These are phyloP conservation scores for Oryctes rhinoceros DNA, from an alignment of 1,140 invertebrate species.

Conservation along the genomic window DNA sequence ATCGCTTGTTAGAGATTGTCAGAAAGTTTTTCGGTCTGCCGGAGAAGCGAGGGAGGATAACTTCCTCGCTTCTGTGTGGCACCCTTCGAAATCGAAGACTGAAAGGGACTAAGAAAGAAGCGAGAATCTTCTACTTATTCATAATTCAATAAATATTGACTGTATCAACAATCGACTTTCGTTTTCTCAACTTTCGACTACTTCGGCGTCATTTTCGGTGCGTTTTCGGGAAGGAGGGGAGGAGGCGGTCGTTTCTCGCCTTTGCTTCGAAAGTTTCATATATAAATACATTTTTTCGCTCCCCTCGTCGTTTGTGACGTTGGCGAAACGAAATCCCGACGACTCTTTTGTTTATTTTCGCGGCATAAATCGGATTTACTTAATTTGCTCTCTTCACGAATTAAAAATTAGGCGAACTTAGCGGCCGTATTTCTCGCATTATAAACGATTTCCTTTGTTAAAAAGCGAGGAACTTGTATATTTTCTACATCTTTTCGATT, in stretches of 20 bases:
- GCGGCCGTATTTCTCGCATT: constrained; percentile 3
- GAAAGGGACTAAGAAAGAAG: background rate
- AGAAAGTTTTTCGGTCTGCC: background rate
- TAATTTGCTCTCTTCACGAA: constrained; percentile 6
- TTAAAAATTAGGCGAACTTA: background rate
- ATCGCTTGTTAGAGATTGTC: constrained; percentile 35
- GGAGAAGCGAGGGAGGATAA: background rate
- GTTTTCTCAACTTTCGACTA: background rate
- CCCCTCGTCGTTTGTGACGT: background rate
- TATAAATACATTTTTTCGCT: constrained; percentile 9
- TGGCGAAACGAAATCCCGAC: background rate
- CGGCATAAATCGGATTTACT: constrained; percentile 20
- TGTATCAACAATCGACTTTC: constrained; percentile 22
- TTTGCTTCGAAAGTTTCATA: background rate
- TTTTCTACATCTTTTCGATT: too few species aligned
- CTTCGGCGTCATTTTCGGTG: background rate
- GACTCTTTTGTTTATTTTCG: constrained; percentile 26
- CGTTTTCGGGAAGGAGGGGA: background rate
- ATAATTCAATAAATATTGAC: constrained; percentile 38
- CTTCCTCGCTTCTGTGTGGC: background rate
- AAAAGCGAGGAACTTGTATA: background rate
- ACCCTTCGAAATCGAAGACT: too few species aligned
- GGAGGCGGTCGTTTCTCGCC: too few species aligned
- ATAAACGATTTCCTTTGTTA: background rate
- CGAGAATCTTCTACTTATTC: constrained; percentile 18